Evolutionary conservation across 1,140 invertebrate species (phyloP).

Genomic region (Drosophila bifasciata): DNA sequence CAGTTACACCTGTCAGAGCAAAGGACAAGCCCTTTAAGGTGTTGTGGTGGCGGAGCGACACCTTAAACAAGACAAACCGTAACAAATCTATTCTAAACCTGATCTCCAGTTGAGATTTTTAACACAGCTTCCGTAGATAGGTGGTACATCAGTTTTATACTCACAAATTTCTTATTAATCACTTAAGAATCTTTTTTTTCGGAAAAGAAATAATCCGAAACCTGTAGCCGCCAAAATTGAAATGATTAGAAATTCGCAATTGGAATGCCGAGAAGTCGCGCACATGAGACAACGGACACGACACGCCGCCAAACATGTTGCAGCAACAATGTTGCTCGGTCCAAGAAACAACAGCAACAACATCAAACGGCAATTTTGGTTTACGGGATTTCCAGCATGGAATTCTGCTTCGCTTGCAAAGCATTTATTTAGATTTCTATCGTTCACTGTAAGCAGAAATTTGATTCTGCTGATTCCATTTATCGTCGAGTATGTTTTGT

Average conservation of each 20-base stretch:
- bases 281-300: not conserved
- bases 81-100: too few species aligned
- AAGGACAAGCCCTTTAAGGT: not conserved
- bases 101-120: too few species aligned
- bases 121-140: too few species aligned
- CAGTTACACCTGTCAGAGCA: not conserved
- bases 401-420: not conserved
- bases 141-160: too few species aligned
- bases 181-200: too few species aligned
- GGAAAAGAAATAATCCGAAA: too few species aligned
- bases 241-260: too few species aligned
- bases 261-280: not conserved
- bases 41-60: not conserved
- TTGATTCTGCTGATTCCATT: too few species aligned
- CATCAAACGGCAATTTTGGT: too few species aligned
- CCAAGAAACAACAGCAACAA: too few species aligned
- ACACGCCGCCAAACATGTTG: constrained; percentile 4
- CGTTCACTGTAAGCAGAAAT: not conserved
- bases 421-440: constrained; percentile 13
- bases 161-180: too few species aligned
- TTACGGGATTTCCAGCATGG: not conserved
- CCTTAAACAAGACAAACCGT: not conserved
- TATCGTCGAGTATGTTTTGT: not conserved
- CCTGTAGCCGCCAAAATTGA: too few species aligned
- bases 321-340: constrained; percentile 15